Base-by-base conservation (phyloP, 2,113 vertebrate species). In the Nannobrachium achirus region DNA sequence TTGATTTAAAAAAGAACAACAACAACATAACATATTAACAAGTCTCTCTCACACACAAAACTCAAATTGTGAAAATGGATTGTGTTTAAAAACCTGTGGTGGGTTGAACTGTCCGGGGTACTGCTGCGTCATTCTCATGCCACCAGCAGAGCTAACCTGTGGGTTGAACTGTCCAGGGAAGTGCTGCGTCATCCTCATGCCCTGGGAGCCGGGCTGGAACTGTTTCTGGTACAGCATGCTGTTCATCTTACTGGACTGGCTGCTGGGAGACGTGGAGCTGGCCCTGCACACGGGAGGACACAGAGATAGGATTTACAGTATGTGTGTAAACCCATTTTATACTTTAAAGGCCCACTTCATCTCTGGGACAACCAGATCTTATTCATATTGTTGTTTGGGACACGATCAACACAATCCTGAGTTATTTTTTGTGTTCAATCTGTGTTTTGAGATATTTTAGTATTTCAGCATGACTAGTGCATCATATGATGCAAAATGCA, bases 211-310 rank as follows among this genome's bases (percentile, higher is more conserved):
- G 66, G 95, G 93, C 84, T 94, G 96, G 82, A 98, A 98, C 86
- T 97, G 98, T 91, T 99, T 99, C 94, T 98, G 98, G 93, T 99
- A 99, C 33, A 99, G 90, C 89, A 98, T 93, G 90, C 95, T 97
- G 93, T 95, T 99, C 90, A 98, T 96, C 91, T 99, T 99, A 91
- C 95, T 95, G 83, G 96, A 95, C 88, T 99, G 98, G 90, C 93
- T 97, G 84, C 95, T 98, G 7, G 98, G 98, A 87, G 97, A 98
- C n/a, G 96, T 97, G 78, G 98, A 98, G 88, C 94, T 96, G 48
- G 95, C 96, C 92, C 97, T 98, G 80, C 56, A 84, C 25, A 4
- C 25, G 19, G 13, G 1, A 20, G 1, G 18, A 1, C n/a, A 33
- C 39, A 42, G 8, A 5, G 6, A 3, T 45, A 10, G 0, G 9